Evolutionary conservation across 2,888 invertebrate species (phyloP).

Genomic region (Lysandra bellargus): DNA sequence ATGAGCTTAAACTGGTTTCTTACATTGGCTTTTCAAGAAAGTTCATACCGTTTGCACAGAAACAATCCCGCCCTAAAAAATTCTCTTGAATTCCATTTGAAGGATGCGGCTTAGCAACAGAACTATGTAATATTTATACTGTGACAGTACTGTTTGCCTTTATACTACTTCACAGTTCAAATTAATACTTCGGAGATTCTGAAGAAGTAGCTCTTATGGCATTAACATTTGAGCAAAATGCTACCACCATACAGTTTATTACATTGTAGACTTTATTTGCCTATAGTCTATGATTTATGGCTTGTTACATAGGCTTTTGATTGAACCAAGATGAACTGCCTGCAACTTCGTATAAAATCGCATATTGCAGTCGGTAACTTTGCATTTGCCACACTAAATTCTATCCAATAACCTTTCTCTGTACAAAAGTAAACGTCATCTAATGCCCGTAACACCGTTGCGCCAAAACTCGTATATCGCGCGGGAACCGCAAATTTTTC

Average conservation of each 20-base stretch:
- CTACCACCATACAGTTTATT: slow-evolving; percentile 2
- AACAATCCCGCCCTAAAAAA: too few relatives aligned
- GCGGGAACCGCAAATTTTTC: too few relatives aligned
- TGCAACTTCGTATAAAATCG: not conserved
- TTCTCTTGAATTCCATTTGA: not conserved
- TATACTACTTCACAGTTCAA: not conserved
- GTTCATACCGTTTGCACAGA: too few relatives aligned
- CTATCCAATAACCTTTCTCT: too few relatives aligned
- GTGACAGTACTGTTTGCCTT: not conserved
- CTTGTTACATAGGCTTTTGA: not conserved
- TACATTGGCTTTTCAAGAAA: too few relatives aligned
- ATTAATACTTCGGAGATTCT: not conserved
- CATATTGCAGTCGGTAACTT: not conserved
- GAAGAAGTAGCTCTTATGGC: not conserved
- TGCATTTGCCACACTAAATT: too few relatives aligned
- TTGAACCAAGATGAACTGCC: not conserved
- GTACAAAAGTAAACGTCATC: too few relatives aligned
- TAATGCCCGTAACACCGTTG: too few relatives aligned
- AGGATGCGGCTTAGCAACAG: not conserved
- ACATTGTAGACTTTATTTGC: slow-evolving; percentile 1
- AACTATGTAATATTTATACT: not conserved
- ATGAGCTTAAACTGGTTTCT: too few relatives aligned
- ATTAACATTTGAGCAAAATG: slow-evolving; percentile 48
- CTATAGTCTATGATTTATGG: slow-evolving; percentile 5
- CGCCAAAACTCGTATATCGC: too few relatives aligned